phyloP scores from a whole-genome alignment of 2,797 vertebrate genomes.

The Staurois parvus region DNA sequence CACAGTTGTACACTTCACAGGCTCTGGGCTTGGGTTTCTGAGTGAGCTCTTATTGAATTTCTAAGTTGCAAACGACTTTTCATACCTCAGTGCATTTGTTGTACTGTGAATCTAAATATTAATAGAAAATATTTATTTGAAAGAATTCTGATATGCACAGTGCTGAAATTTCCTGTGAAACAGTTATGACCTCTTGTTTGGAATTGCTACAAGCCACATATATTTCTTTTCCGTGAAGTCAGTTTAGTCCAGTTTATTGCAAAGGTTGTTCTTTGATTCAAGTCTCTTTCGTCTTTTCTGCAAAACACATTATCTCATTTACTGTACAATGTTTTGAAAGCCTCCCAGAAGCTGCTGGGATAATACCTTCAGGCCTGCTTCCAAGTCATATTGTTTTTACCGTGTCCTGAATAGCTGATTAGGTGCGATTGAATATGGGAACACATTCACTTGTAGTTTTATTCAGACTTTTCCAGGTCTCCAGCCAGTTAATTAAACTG shows the following conservation, averaged over 20 bases:
- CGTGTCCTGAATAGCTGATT: constrained; percentile 62
- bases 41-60: background rate
- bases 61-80: no score
- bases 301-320: constrained; percentile 55
- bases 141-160: background rate
- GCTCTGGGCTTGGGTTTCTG: no score
- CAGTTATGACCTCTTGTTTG: constrained; percentile 17
- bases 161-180: constrained; percentile 17
- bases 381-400: constrained; percentile 64
- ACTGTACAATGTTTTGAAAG: constrained; percentile 55
- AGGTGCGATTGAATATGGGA: constrained; percentile 66
- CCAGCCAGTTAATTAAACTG: constrained; percentile 64
- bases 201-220: constrained; percentile 26
- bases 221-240: constrained; percentile 38
- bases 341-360: constrained; percentile 53
- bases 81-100: background rate
- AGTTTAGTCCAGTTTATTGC: constrained; percentile 11
- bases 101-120: background rate
- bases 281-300: constrained; percentile 29
- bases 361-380: constrained; percentile 54
- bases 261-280: constrained; percentile 22
- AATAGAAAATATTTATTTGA: background rate
- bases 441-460: constrained; percentile 27
- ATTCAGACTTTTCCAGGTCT: constrained; percentile 63
- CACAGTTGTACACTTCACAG: no score